Conservation (phyloP, 2,888 invertebrate species). For the Torymus aiolomorphi region DNA sequence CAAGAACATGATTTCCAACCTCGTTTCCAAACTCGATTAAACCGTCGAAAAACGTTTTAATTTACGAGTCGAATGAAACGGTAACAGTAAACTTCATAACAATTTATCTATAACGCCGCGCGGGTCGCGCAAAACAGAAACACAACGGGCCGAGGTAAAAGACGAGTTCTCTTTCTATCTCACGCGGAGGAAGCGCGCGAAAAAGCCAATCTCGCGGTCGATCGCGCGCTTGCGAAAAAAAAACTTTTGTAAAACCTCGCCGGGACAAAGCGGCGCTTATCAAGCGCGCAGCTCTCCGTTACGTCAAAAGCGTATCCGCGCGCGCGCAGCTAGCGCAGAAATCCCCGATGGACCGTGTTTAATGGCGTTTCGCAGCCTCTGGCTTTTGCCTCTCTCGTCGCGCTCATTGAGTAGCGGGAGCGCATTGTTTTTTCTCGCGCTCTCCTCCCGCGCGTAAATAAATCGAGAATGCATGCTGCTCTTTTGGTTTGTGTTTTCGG, state of each 20-base stretch:
- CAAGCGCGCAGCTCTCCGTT: not conserved
- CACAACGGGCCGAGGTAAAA: too few relatives aligned
- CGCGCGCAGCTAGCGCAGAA: not conserved
- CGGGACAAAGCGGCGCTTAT: conserved; percentile 4
- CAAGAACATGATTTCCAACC: too few relatives aligned
- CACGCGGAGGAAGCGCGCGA: not conserved
- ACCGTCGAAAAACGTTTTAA: too few relatives aligned
- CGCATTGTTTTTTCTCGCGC: conserved; percentile 23
- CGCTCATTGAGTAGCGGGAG: conserved; percentile 4
- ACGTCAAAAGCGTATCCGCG: conserved; percentile 19
- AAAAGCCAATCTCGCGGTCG: conserved; percentile 15
- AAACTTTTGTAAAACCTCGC: conserved; percentile 12
- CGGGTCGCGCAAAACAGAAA: too few relatives aligned
- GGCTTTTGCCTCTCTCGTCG: not conserved
- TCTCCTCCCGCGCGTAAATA: not conserved
- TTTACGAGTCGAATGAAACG: not conserved
- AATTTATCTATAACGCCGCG: too few relatives aligned
- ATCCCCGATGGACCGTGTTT: conserved; percentile 12
- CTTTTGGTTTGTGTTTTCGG: not conserved
- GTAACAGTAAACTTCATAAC: not conserved
- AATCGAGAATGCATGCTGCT: not conserved
- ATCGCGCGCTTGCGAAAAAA: not conserved
- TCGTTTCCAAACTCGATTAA: too few relatives aligned
- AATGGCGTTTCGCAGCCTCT: conserved; percentile 24
- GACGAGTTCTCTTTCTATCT: too few relatives aligned